Percentiles rank a stretch among this genome's conserved stretches.
These are phyloP conservation scores for Bombus consobrinus DNA, from an alignment of 1,140 invertebrate genomes.

Conservation along the genomic window DNA sequence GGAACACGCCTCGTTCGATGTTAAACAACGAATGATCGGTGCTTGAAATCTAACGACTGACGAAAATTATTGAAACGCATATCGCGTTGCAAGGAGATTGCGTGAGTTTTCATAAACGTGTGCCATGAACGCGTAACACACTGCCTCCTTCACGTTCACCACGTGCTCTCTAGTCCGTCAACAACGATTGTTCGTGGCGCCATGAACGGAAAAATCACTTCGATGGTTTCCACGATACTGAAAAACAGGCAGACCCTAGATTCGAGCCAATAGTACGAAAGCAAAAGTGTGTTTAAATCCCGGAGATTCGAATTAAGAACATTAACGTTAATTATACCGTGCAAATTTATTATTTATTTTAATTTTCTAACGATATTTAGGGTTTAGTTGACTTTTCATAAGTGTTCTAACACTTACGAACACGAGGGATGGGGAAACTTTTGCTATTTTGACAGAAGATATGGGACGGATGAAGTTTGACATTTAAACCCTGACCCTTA, in stretches of 20 bases:
- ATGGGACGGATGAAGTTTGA: too few relatives aligned
- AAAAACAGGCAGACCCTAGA: constrained; percentile 15
- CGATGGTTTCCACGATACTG: constrained; percentile 23
- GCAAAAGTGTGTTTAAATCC: background rate
- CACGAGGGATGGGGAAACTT: too few relatives aligned
- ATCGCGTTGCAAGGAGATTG: background rate
- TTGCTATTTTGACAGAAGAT: too few relatives aligned
- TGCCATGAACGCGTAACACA: constrained; percentile 5
- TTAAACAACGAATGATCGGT: background rate
- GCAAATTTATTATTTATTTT: too few relatives aligned
- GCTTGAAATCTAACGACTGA: background rate
- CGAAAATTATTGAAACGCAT: background rate
- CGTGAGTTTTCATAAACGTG: background rate
- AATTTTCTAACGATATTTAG: too few relatives aligned
- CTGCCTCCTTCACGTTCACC: constrained; percentile 45
- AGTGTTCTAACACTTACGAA: too few relatives aligned
- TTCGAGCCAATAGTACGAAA: background rate
- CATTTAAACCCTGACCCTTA: too few relatives aligned
- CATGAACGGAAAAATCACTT: constrained; percentile 32
- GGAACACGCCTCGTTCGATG: background rate
- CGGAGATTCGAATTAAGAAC: background rate
- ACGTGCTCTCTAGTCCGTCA: constrained; percentile 60
- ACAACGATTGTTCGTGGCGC: constrained; percentile 64
- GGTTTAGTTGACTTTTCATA: too few relatives aligned
- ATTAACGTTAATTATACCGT: background rate